These are phyloP conservation scores for Polietes domitor DNA, from an alignment of 2,888 invertebrate species.

Conservation along the genomic window DNA sequence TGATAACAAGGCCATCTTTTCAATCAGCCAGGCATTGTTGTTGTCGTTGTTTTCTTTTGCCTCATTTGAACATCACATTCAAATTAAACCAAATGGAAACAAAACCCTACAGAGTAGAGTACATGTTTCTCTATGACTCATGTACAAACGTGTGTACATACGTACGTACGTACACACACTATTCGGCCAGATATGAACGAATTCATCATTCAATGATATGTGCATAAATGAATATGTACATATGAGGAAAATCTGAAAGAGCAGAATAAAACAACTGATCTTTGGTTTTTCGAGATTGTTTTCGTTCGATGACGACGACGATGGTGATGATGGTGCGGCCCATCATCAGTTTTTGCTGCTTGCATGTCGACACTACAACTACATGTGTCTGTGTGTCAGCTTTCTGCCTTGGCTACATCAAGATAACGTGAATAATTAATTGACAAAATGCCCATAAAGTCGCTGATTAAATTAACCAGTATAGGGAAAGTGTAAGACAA, in stretches of 20 bases:
- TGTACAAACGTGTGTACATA: constrained; percentile 41
- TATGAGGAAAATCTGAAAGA: constrained; percentile 30
- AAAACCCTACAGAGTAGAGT: constrained; percentile 14
- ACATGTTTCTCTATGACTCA: constrained; percentile 51
- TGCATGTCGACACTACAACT: too few relatives aligned
- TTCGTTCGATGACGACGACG: not conserved
- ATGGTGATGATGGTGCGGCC: too few relatives aligned
- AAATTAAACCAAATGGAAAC: constrained; percentile 23
- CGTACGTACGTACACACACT: constrained; percentile 25
- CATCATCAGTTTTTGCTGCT: constrained; percentile 1
- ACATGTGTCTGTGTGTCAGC: not conserved
- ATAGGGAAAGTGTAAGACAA: constrained; percentile 48
- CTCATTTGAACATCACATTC: constrained; percentile 24
- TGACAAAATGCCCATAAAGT: constrained; percentile 36
- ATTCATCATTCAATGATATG: constrained; percentile 22
- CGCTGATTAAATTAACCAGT: not conserved
- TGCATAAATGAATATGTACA: constrained; percentile 17
- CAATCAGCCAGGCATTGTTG: constrained; percentile 5
- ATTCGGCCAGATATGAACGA: constrained; percentile 15
- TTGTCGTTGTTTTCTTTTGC: constrained; percentile 19
- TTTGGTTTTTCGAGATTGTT: constrained; percentile 29
- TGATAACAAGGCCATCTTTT: constrained; percentile 39
- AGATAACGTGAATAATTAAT: constrained; percentile 57
- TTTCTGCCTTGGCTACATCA: not conserved
- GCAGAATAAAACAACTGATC: constrained; percentile 23